A percentile compares a stretch with the other conserved stretches of the same genome.
These are phyloP conservation scores for Diaprepes abbreviatus DNA, from an alignment of 2,888 invertebrate genomes.

Conservation along the genomic window DNA sequence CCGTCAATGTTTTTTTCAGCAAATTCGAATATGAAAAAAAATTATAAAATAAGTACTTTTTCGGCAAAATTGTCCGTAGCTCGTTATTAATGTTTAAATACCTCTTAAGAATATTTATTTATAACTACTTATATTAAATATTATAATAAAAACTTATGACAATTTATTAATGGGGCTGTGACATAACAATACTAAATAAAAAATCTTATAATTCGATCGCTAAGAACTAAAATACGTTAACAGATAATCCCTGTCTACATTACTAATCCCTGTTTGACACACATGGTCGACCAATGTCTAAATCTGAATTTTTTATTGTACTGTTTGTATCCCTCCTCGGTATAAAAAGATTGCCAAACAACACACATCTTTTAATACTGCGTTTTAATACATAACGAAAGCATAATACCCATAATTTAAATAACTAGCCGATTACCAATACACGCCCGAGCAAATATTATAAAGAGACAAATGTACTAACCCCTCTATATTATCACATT, in stretches of 20 bases:
- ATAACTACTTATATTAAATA: too few species aligned
- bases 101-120: too few species aligned
- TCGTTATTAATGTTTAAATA: too few species aligned
- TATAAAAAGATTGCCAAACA: conserved; percentile 50
- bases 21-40: too few species aligned
- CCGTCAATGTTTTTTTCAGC: too few species aligned
- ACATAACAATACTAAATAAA: conserved; percentile 5
- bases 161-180: not conserved
- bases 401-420: conserved; percentile 52
- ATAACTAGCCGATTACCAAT: conserved; percentile 54
- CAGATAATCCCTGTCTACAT: conserved; percentile 28
- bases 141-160: too few species aligned
- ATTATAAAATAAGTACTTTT: too few species aligned
- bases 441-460: conserved; percentile 49
- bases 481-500: conserved; percentile 61
- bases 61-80: too few species aligned
- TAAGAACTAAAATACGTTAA: conserved; percentile 42
- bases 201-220: conserved; percentile 12
- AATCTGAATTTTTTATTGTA: conserved; percentile 23
- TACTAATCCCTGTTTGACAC: conserved; percentile 39
- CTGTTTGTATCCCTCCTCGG: conserved; percentile 9
- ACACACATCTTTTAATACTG: conserved; percentile 46
- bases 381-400: conserved; percentile 32
- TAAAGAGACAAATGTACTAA: conserved; percentile 35
- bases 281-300: conserved; percentile 34